These are phyloP conservation scores for Lagothrix lagotricha DNA, from an alignment of 2,797 vertebrate species.

Conservation along the genomic window DNA sequence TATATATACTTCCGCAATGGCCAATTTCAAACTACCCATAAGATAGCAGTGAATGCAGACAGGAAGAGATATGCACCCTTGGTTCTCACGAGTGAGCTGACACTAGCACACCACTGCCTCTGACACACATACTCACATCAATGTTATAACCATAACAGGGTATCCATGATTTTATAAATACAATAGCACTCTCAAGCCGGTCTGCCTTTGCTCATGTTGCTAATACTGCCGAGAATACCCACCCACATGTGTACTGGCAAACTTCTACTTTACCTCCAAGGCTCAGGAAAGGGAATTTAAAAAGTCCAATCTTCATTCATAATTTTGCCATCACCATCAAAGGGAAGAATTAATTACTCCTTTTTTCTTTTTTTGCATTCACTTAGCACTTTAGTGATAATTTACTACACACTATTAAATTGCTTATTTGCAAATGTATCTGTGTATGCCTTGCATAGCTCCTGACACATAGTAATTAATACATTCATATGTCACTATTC, in stretches of 20 bases:
- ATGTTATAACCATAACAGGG: neutral
- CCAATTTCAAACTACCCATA: neutral
- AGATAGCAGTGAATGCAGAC: neutral
- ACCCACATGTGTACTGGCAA: neutral
- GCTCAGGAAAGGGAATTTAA: neutral
- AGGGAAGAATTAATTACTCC: neutral
- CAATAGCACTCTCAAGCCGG: neutral
- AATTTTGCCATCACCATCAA: neutral
- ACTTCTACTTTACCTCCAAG: neutral
- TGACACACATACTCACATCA: neutral
- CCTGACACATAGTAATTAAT: neutral
- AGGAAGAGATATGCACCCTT: neutral
- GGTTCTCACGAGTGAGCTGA: neutral
- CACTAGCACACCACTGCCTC: neutral
- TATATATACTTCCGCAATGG: neutral
- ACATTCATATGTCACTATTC: neutral
- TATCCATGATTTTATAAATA: neutral
- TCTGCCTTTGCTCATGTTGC: neutral
- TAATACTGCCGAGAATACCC: neutral
- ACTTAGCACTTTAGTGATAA: neutral
- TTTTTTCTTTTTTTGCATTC: constrained; percentile 27
- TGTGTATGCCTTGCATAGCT: neutral
- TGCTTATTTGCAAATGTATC: neutral
- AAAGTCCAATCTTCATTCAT: neutral
- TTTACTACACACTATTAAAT: constrained; percentile 1